Evolutionary conservation across 2,797 vertebrate genomes (phyloP).

Genomic region (Argentina silus): DNA sequence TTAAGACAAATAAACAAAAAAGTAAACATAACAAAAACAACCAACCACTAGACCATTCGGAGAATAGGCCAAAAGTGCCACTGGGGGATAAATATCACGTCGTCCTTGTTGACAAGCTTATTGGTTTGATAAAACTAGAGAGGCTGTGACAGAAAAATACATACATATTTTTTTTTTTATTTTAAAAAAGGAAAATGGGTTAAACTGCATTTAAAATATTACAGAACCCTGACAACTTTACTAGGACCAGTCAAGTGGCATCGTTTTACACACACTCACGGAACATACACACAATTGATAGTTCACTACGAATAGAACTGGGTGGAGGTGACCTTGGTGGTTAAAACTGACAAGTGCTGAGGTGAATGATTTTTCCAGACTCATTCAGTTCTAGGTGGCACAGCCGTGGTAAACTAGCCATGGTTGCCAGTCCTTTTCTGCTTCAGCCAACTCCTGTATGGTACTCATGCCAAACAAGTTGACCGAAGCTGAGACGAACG

Average conservation of each 20-base stretch:
- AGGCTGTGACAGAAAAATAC: slow-evolving; percentile 34
- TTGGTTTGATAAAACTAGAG: slow-evolving; percentile 61
- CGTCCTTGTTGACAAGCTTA: slow-evolving; percentile 59
- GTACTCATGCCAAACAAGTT: too few species aligned
- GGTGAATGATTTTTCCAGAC: slow-evolving; percentile 46
- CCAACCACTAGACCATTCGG: slow-evolving; percentile 51
- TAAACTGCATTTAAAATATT: slow-evolving; percentile 65
- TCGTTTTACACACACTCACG: slow-evolving; percentile 28
- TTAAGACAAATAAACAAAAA: slow-evolving; percentile 29
- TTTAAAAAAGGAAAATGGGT: slow-evolving; percentile 52
- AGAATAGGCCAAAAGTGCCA: slow-evolving; percentile 58
- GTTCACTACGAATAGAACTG: slow-evolving; percentile 38
- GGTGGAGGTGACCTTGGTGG: slow-evolving; percentile 16
- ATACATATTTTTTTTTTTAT: slow-evolving; percentile 34
- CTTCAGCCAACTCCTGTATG: too few species aligned
- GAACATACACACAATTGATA: slow-evolving; percentile 38
- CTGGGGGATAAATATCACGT: slow-evolving; percentile 64
- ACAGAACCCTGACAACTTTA: slow-evolving; percentile 59
- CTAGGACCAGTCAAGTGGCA: slow-evolving; percentile 52
- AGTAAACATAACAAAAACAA: slow-evolving; percentile 41
- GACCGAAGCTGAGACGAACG: too few species aligned
- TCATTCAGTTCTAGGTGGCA: slow-evolving; percentile 26
- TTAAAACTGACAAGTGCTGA: slow-evolving; percentile 51
- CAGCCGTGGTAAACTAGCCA: not conserved
- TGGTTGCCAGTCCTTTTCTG: too few species aligned